A percentile compares a stretch with the other conserved stretches of the same genome.
Evolutionary conservation across 2,113 vertebrate genomes (phyloP).

Genomic region (Catharus minimus): DNA sequence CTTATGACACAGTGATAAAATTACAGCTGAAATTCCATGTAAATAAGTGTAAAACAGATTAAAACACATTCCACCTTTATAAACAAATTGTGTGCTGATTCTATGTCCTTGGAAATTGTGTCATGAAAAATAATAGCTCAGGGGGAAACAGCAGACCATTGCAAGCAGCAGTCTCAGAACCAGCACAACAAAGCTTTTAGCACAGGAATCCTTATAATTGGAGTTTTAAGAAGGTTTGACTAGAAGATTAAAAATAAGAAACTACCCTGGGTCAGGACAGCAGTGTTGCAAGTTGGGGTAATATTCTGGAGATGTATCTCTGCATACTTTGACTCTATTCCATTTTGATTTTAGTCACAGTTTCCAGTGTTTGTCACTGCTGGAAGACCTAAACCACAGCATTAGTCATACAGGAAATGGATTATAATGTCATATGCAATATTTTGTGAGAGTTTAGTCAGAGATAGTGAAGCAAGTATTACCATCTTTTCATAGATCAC

Average conservation of each 20-base stretch:
- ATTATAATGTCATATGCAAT: neutral
- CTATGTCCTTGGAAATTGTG: neutral
- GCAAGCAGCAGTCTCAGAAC: neutral
- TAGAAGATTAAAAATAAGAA: neutral
- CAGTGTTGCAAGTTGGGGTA: neutral
- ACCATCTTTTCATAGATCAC: neutral
- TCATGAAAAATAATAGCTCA: neutral
- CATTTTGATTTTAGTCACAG: neutral
- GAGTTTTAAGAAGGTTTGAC: neutral
- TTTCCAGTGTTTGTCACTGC: neutral
- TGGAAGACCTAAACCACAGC: neutral
- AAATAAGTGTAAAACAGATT: neutral
- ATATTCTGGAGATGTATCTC: neutral
- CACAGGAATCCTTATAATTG: neutral
- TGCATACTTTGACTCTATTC: neutral
- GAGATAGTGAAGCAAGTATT: neutral
- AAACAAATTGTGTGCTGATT: neutral
- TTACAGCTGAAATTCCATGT: neutral
- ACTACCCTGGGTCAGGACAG: neutral
- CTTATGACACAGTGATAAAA: neutral
- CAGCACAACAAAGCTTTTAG: neutral
- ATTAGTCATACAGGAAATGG: neutral
- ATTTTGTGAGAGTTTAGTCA: neutral
- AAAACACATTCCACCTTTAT: neutral
- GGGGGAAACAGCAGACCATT: neutral